Conservation (phyloP, 2,888 invertebrate genomes). For the Drosophila ezoana region DNA sequence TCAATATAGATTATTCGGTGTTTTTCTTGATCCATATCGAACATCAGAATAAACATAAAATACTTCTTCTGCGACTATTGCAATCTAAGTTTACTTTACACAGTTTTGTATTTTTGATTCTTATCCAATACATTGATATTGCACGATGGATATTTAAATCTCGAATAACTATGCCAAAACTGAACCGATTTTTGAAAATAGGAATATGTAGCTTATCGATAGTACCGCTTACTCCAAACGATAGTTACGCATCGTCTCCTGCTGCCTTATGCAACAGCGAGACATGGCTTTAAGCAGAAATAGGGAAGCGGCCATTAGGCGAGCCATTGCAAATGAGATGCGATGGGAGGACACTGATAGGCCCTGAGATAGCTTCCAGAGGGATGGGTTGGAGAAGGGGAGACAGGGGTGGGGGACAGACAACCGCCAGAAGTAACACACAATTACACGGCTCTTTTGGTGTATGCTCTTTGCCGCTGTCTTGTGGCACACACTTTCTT, state of each 20-base stretch:
- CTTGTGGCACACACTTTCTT: constrained; percentile 42
- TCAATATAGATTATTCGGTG: too few relatives aligned
- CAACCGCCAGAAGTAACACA: constrained; percentile 9
- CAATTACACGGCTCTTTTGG: constrained; percentile 34
- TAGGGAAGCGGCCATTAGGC: constrained; percentile 15
- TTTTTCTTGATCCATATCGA: too few relatives aligned
- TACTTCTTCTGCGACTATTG: too few relatives aligned
- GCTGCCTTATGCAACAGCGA: background rate
- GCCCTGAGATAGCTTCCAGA: background rate
- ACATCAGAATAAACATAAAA: too few relatives aligned
- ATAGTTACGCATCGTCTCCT: background rate
- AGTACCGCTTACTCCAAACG: background rate
- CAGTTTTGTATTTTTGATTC: too few relatives aligned
- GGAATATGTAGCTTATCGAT: too few relatives aligned
- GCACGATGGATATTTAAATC: too few relatives aligned
- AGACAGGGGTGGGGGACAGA: background rate
- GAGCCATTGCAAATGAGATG: constrained; percentile 36
- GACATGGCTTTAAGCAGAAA: constrained; percentile 2
- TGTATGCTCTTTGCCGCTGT: constrained; percentile 41
- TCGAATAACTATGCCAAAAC: too few relatives aligned
- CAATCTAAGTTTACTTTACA: too few relatives aligned
- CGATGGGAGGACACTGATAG: constrained; percentile 25
- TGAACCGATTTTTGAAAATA: too few relatives aligned
- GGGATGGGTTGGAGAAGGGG: background rate
- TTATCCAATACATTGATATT: too few relatives aligned